Base-by-base conservation (phyloP, 2,797 vertebrate species). In the Austrolebias charrua region DNA sequence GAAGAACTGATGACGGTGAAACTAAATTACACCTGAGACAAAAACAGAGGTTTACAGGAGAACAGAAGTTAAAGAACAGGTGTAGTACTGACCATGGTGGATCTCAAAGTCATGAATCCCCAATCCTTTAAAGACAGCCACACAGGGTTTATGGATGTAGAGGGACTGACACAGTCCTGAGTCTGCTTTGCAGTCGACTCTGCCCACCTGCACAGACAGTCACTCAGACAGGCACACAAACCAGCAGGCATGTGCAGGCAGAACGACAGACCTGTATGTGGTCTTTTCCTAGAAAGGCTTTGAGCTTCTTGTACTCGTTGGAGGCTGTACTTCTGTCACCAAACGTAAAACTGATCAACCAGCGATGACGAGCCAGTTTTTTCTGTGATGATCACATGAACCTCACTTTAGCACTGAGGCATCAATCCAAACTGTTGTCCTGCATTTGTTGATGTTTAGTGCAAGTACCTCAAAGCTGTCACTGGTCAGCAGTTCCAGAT, bases 91-190 rank as follows among this genome's bases (percentile, higher is more conserved):
- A 98, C 98, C 97, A 4, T 99, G 95, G 83, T 98, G 94, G 76
- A 99, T 96, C 92, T 99, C 98, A 79, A 96, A 99, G 88, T 97
- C 92, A 46, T 93, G 91, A 70, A 95, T 90, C 66, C 96, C 97
- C 48, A 95, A 92, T 62, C 96, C 97, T 93, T 99, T 99, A 85
- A 99, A 99, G 51, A 96, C 95, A 1, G 93, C 95, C 40, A 97
- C 84, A 55, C 94, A 94, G 4, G 95, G 89, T 78, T 95, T 95
- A 20, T 94, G 92, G 78, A 99, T 93, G 78, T 97, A 98, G 0
- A 99, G 88, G 20, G 94, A 93, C 64, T 82, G 90, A 80, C 97
- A 99, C 69, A 96, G 48, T 15, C 86, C 71, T 15, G 89, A 82
- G 60, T 95, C 93, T 4, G 89, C 80, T 15, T 78, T 64, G 61